A percentile compares a stretch with the other conserved stretches of the same genome.
These are phyloP conservation scores for Polypterus senegalus DNA, from an alignment of 2,113 vertebrate genomes.

Conservation along the genomic window DNA sequence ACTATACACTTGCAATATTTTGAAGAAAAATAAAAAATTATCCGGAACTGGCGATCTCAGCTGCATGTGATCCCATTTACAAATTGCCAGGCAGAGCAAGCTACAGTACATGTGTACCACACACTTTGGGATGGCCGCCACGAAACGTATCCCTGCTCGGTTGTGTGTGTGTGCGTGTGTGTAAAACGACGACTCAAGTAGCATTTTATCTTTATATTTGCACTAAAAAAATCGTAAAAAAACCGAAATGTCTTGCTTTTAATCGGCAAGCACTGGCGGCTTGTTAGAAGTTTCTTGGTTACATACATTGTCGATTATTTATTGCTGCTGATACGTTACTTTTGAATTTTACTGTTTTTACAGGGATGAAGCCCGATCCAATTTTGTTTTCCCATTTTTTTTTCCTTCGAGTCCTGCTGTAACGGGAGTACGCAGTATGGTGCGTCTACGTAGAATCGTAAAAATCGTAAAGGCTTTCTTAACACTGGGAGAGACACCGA, in stretches of 20 bases:
- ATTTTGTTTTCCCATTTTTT: slow-evolving; percentile 24
- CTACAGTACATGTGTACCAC: slow-evolving; percentile 4
- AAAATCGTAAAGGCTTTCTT: too few species aligned
- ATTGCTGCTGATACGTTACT: slow-evolving; percentile 50
- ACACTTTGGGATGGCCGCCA: too few species aligned
- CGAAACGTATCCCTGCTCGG: too few species aligned
- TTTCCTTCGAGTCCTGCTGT: too few species aligned
- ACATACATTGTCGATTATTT: slow-evolving; percentile 45
- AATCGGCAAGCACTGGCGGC: slow-evolving; percentile 58
- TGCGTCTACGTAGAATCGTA: too few species aligned
- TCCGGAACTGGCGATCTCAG: too few species aligned
- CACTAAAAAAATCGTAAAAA: slow-evolving; percentile 41
- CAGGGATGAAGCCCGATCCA: neutral
- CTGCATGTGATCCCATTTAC: neutral
- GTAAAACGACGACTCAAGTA: slow-evolving; percentile 42
- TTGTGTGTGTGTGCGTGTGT: slow-evolving; percentile 21
- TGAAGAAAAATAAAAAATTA: too few species aligned
- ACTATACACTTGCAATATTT: too few species aligned
- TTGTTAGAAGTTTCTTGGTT: slow-evolving; percentile 53
- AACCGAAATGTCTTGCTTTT: slow-evolving; percentile 39
- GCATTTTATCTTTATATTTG: slow-evolving; percentile 45
- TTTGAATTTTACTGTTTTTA: slow-evolving; percentile 1
- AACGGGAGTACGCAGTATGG: too few species aligned
- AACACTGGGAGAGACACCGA: too few species aligned
- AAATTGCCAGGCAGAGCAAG: slow-evolving; percentile 12